Percentiles rank a stretch among this genome's conserved stretches.
These are phyloP conservation scores for Gandaritis pyraliata DNA, from an alignment of 2,888 invertebrate species.

Conservation along the genomic window DNA sequence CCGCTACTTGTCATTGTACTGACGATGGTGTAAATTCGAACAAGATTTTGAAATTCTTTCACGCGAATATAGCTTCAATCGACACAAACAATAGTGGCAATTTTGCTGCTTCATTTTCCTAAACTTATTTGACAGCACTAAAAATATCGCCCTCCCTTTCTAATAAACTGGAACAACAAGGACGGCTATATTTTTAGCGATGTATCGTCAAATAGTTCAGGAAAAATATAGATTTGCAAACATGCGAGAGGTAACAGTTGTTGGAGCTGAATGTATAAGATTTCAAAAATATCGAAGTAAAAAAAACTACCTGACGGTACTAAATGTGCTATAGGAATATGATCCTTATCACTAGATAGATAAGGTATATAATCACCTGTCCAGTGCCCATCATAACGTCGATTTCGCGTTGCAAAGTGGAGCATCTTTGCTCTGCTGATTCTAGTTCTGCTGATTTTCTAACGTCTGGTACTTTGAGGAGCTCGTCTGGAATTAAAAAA, in stretches of 20 bases:
- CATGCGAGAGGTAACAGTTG: neutral
- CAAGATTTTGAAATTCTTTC: too few species aligned
- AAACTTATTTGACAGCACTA: too few species aligned
- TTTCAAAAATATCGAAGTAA: neutral
- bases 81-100: too few species aligned
- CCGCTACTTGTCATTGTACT: too few species aligned
- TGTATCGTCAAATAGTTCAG: too few species aligned
- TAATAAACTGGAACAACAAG: too few species aligned
- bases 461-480: constrained; percentile 77
- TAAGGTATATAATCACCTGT: constrained; percentile 59
- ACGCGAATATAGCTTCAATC: too few species aligned
- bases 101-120: too few species aligned
- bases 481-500: constrained; percentile 60
- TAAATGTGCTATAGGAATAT: constrained; percentile 24
- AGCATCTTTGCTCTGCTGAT: constrained; percentile 71
- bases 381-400: constrained; percentile 67
- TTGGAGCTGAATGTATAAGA: neutral
- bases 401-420: constrained; percentile 72
- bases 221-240: too few species aligned
- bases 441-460: constrained; percentile 76
- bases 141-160: too few species aligned
- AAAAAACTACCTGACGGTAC: neutral
- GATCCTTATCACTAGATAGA: neutral
- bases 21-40: too few species aligned
- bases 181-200: too few species aligned